phyloP scores from a whole-genome alignment of 2,797 vertebrate genomes.

The Enteromius afrohamiltoni region DNA sequence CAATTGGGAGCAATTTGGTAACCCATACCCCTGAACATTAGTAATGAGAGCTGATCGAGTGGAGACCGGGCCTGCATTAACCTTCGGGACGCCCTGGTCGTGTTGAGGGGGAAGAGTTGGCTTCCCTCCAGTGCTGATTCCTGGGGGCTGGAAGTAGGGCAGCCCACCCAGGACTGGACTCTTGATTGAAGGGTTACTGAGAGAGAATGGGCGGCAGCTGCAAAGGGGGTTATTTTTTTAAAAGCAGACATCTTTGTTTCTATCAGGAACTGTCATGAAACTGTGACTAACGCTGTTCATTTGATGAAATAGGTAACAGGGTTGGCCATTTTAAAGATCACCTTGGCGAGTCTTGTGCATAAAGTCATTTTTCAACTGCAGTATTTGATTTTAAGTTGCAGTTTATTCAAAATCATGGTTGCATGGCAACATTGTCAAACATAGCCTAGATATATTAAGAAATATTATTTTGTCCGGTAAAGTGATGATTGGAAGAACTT shows the following conservation, averaged over 20 bases:
- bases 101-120: conserved; percentile 47
- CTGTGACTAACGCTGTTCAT: conserved; percentile 9
- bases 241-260: conserved; percentile 38
- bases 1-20: conserved; percentile 69
- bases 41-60: conserved; percentile 65
- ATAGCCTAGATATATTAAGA: background rate
- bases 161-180: conserved; percentile 62
- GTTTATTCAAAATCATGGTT: background rate
- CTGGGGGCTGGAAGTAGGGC: conserved; percentile 37
- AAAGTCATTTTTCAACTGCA: background rate
- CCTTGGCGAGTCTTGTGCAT: background rate
- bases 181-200: conserved; percentile 61
- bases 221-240: conserved; percentile 42
- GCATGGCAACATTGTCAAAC: background rate
- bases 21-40: conserved; percentile 64
- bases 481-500: background rate
- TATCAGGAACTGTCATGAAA: background rate
- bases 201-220: conserved; percentile 62
- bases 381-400: background rate
- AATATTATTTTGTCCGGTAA: background rate
- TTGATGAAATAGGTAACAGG: conserved; percentile 6
- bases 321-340: background rate
- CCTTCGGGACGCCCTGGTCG: conserved; percentile 59
- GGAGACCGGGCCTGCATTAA: conserved; percentile 61
- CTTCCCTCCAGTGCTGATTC: conserved; percentile 46